A percentile compares a stretch with the other conserved stretches of the same genome.
Conservation (phyloP, 2,113 vertebrate species). For the Erythrolamprus reginae region DNA sequence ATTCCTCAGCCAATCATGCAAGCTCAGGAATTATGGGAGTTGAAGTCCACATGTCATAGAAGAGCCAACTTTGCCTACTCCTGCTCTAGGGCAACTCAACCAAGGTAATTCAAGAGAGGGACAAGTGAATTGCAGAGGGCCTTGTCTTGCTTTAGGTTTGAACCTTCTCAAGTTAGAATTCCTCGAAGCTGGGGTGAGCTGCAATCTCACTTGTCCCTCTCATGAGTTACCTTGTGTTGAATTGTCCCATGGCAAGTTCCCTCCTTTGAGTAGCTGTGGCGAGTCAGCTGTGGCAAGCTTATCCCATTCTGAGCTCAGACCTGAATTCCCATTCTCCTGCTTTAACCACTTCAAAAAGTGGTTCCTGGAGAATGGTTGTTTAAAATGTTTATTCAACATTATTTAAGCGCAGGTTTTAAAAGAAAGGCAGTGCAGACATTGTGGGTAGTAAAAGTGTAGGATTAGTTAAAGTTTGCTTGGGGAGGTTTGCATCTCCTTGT, state of each 20-base stretch:
- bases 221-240: neutral
- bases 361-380: constrained; percentile 69
- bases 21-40: no score
- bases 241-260: no score
- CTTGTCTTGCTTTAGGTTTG: neutral
- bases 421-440: constrained; percentile 57
- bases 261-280: no score
- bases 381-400: constrained; percentile 78
- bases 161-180: neutral
- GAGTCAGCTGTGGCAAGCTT: neutral
- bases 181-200: neutral
- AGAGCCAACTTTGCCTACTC: no score
- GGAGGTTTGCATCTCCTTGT: constrained; percentile 40
- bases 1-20: no score
- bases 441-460: constrained; percentile 31
- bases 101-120: no score
- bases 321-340: neutral
- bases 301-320: neutral
- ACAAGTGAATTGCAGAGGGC: no score
- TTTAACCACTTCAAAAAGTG: neutral
- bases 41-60: no score
- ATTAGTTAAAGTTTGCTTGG: constrained; percentile 51
- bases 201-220: neutral
- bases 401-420: constrained; percentile 66
- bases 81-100: no score